These are phyloP conservation scores for Prionailurus bengalensis DNA, from an alignment of 2,113 vertebrate species.

Conservation along the genomic window DNA sequence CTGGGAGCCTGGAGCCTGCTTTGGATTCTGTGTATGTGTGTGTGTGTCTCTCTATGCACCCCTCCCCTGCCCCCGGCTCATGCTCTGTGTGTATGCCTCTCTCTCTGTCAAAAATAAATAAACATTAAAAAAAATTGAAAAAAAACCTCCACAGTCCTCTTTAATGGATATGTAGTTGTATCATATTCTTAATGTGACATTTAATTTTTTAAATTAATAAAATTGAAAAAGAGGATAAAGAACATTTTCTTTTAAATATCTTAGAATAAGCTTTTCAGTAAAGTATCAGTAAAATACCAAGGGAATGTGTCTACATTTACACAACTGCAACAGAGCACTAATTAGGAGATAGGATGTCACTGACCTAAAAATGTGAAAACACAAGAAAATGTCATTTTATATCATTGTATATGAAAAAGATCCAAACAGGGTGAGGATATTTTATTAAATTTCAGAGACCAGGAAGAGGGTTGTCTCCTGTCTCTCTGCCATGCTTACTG, in stretches of 20 bases:
- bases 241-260: conserved; percentile 47
- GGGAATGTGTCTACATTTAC: conserved; percentile 18
- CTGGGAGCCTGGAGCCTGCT: too few species aligned
- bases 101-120: too few species aligned
- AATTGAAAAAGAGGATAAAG: conserved; percentile 11
- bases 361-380: conserved; percentile 78
- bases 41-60: too few species aligned
- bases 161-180: background rate
- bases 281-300: conserved; percentile 68
- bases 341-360: conserved; percentile 84
- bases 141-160: background rate
- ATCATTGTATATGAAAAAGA: conserved; percentile 70
- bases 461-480: conserved; percentile 62
- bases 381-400: conserved; percentile 76
- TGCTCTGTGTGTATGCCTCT: too few species aligned
- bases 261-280: conserved; percentile 38
- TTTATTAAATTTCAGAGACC: conserved; percentile 77
- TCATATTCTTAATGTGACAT: background rate
- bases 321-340: conserved; percentile 59
- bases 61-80: too few species aligned
- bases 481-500: conserved; percentile 50
- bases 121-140: too few species aligned
- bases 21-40: too few species aligned
- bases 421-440: conserved; percentile 75
- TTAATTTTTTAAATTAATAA: conserved; percentile 28